phyloP scores from a whole-genome alignment of 2,113 vertebrate genomes.

The Mirza zaza region DNA sequence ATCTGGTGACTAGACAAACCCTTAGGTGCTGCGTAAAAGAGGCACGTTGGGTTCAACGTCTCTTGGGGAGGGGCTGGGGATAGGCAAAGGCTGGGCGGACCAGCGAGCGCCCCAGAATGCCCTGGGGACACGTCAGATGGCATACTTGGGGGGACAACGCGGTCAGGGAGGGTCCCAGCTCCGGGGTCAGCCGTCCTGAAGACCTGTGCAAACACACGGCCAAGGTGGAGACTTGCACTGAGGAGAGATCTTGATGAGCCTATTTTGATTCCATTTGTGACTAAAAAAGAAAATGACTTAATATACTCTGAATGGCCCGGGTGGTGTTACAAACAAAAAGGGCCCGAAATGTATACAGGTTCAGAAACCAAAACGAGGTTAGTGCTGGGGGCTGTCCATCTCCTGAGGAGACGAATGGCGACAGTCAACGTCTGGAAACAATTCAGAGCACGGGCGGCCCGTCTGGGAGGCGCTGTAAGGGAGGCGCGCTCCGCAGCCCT shows the following conservation, averaged over 20 bases:
- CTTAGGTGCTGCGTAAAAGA: neutral
- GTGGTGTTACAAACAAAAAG: too few species aligned
- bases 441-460: neutral
- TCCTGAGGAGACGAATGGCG: neutral
- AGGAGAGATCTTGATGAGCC: neutral
- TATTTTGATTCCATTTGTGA: neutral
- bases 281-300: neutral
- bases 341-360: neutral
- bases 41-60: too few species aligned
- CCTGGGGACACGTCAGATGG: neutral
- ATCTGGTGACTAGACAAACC: conserved; percentile 3
- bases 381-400: neutral
- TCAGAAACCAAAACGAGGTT: conserved; percentile 33
- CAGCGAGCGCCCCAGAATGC: too few species aligned
- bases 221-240: neutral
- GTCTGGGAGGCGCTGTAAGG: too few species aligned
- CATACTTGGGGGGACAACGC: neutral
- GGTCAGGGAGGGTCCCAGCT: neutral
- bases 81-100: too few species aligned
- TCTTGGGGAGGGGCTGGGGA: too few species aligned
- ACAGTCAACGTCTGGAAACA: neutral
- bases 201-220: neutral
- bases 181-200: neutral
- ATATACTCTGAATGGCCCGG: neutral
- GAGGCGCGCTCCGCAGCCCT: neutral